phyloP scores from a whole-genome alignment of 2,888 invertebrate genomes.

The Andricus quercusramuli region DNA sequence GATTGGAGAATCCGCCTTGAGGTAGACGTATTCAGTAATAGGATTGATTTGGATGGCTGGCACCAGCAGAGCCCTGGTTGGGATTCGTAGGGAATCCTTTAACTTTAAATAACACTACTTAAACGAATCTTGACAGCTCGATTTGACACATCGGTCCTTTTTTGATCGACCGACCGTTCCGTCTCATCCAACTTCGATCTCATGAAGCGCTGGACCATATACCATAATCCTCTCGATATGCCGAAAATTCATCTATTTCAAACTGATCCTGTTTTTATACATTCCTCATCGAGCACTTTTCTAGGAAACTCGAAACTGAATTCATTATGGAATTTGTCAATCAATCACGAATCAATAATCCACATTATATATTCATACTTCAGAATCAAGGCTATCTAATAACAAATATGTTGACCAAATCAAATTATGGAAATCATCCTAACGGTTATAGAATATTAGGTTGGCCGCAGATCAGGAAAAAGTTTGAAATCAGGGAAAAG shows the following conservation, averaged over 20 bases:
- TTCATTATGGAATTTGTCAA: not conserved
- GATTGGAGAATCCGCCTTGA: constrained; percentile 63
- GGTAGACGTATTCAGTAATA: constrained; percentile 69
- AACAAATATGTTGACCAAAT: not conserved
- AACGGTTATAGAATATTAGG: not conserved
- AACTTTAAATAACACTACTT: constrained; percentile 57
- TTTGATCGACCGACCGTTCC: constrained; percentile 48
- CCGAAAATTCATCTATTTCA: constrained; percentile 48
- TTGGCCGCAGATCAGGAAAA: too few relatives aligned
- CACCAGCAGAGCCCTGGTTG: constrained; percentile 54
- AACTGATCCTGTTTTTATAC: not conserved
- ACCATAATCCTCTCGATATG: constrained; percentile 64
- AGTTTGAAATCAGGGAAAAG: too few relatives aligned
- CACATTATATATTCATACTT: not conserved
- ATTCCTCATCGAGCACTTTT: constrained; percentile 38
- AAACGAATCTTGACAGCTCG: constrained; percentile 66
- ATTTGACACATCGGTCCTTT: constrained; percentile 60
- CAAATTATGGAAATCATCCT: not conserved
- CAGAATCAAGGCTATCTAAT: not conserved
- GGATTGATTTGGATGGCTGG: constrained; percentile 70
- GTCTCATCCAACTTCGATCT: constrained; percentile 43
- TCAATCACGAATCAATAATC: constrained; percentile 8
- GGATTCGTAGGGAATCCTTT: constrained; percentile 66
- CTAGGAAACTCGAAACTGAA: constrained; percentile 7
- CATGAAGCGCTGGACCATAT: constrained; percentile 54